Evolutionary conservation across 2,888 invertebrate genomes (phyloP), one percentile per base, ranked within the genome.

Genomic region (Drosophila anceps): DNA sequence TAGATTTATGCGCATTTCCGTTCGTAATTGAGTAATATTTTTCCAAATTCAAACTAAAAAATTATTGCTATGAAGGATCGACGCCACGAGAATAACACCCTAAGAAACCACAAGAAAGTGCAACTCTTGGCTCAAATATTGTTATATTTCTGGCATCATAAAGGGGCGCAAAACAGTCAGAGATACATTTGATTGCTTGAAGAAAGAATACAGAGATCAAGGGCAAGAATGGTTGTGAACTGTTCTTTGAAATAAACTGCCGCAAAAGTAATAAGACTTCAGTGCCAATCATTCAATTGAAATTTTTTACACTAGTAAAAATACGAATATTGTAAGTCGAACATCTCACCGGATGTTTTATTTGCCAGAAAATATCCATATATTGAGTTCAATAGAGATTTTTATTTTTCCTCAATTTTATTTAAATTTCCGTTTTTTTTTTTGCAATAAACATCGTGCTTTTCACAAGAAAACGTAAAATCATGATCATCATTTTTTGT

Each of bases 1-100:
- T 82, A 84, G 83, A 84, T 84, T 84, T 80, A 89, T 88, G 83
- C 33, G 58, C 46, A 63, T 62, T 77, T 87, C 76, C 82, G 84
- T 69, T 62, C 29, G 10, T 10, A 24, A 31, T 6, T 3, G 35
- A 35, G 20, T 18, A 13, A 46, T 39, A 31, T 69, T 31, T 46
- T 54, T 18, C 18, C 37, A 48, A 39, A 35, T 35, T 31, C 37
- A 20, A 65, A 15, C 29, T 18, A 9, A 9, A 13, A 15, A 8
- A 43, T 35, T 1, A 12, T 15, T 10, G 13, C 29, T 29, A 20
- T 20, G n/a, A 27, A n/a, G 20, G 7, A 27, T 3, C 33, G n/a
- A 4, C 41, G 41, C 3, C 3, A 3, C 43, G 4, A 6, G 2
- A 15, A 29, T n/a, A 31, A 6, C 41, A 9, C 43, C 24, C 33